Percentiles rank a stretch among this genome's conserved stretches.
Conservation (phyloP, 2,888 invertebrate genomes). For the Homarus gammarus region DNA sequence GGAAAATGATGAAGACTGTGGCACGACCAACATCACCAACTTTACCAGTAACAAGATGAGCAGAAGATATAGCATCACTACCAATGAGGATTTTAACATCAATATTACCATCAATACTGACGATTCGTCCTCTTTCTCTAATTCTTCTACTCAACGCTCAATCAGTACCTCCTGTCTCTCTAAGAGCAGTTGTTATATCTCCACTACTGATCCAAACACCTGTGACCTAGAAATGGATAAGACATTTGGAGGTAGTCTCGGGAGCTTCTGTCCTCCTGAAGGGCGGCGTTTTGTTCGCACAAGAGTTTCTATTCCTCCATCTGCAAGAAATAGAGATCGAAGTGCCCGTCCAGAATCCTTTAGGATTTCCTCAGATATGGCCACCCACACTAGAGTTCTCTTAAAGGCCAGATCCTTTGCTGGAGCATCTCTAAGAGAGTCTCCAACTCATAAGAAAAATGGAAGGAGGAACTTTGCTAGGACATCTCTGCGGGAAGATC, state of each 20-base stretch:
- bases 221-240: not conserved
- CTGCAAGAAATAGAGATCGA: conserved; percentile 47
- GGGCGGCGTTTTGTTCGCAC: conserved; percentile 26
- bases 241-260: conserved; percentile 35
- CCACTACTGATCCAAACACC: not conserved
- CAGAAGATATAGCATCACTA: conserved; percentile 55
- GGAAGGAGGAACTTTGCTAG: conserved; percentile 24
- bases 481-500: conserved; percentile 47
- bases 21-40: conserved; percentile 32
- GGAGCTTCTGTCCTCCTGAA: not conserved
- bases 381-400: conserved; percentile 47
- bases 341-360: conserved; percentile 62
- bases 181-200: conserved; percentile 49
- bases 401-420: conserved; percentile 60
- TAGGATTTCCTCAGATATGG: conserved; percentile 59
- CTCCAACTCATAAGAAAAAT: conserved; percentile 23
- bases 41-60: conserved; percentile 13
- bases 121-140: not conserved
- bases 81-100: conserved; percentile 56
- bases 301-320: conserved; percentile 55
- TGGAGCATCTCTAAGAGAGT: conserved; percentile 46
- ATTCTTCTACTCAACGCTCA: not conserved
- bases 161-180: conserved; percentile 37
- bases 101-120: conserved; percentile 54
- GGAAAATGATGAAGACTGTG: not conserved